These are phyloP conservation scores for Perca fluviatilis DNA, from an alignment of 2,113 vertebrate genomes.

Conservation along the genomic window DNA sequence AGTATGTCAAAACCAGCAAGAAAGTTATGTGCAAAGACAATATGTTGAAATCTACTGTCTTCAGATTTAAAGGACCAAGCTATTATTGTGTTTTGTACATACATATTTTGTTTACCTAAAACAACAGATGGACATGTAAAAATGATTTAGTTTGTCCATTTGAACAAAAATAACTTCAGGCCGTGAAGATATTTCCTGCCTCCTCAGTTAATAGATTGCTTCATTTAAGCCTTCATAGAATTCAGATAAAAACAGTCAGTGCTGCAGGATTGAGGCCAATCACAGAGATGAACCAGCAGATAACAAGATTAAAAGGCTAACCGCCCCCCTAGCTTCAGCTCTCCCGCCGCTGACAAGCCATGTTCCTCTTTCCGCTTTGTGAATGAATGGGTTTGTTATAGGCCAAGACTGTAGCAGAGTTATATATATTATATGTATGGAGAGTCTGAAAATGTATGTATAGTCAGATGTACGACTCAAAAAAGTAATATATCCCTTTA, in stretches of 20 bases:
- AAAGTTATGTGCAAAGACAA: not conserved
- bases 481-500: not conserved
- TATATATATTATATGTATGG: not conserved
- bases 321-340: slow-evolving; percentile 23
- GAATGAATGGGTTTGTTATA: not conserved
- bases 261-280: slow-evolving; percentile 76
- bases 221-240: slow-evolving; percentile 64
- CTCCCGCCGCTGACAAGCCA: slow-evolving; percentile 20
- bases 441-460: not conserved
- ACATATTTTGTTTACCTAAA: not conserved
- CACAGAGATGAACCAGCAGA: slow-evolving; percentile 40
- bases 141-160: not conserved
- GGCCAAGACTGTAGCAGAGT: not conserved
- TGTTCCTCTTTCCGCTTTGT: not conserved
- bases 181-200: not conserved
- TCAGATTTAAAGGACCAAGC: not conserved
- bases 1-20: not conserved
- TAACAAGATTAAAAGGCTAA: slow-evolving; percentile 73
- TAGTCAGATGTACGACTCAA: not conserved
- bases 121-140: not conserved
- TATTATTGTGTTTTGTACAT: not conserved
- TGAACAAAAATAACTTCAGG: not conserved
- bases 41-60: not conserved
- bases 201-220: not conserved
- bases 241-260: slow-evolving; percentile 44